Evolutionary conservation across 2,888 invertebrate genomes (phyloP), one percentile per base, ranked within the genome.

Genomic region (Actias luna): DNA sequence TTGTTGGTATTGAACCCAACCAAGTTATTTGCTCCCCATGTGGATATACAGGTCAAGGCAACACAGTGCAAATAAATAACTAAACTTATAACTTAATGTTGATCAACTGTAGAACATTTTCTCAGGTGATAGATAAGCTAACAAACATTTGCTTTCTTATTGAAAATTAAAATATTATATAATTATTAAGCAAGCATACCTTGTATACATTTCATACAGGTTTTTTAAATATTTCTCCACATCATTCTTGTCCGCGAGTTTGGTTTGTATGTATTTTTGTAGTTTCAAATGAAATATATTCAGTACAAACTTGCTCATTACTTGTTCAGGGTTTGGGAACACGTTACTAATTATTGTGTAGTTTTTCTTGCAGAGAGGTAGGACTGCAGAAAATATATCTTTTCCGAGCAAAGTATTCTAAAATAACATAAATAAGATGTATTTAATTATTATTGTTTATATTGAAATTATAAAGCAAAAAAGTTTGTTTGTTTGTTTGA

Each of bases 231-330:
- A 99, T 75, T 96, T 96, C 73, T 98, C 98, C 22, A 96, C 94
- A 79, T 98, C 97, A 68, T 94, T 94, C 79, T 96, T 96, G 75
- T 97, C 96, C 1, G 95, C 94, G 60, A 99, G 90, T 78, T 96
- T 96, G 0, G 96, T 96, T 66, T 96, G 95, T 33, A 98, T 96
- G 79, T 97, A 96, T 80, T 97, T 97, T 92, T 97, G 96, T 52
- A 98, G 93, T 84, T 98, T 97, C 8, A 98, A 93, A 74, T 98
- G 97, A 87, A 98, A 99, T 66, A 99, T 97, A 84, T 99, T 99
- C 22, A 99, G 93, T 58, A 99, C 97, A 87, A 99, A 98, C 92
- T 99, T 99, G 64, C 98, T 97, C 98, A 99, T 98, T 10, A 99
- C 99, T 92, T 98, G 97, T 71, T 99, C 98, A 0, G 99, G 98